Conservation (phyloP, 2,888 invertebrate species). For the Hydriomena furcata region DNA sequence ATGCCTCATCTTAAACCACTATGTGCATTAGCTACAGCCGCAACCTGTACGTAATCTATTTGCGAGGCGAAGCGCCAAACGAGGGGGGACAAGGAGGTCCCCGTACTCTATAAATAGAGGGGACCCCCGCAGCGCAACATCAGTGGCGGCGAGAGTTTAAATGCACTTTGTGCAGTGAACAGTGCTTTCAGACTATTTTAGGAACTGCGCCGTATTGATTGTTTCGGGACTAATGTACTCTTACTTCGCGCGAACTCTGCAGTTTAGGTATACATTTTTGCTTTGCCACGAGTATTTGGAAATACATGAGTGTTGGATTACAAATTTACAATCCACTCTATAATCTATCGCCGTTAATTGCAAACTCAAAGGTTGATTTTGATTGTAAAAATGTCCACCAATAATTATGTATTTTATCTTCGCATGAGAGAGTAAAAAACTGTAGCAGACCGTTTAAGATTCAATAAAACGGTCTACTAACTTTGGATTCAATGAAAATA, state of each 20-base stretch:
- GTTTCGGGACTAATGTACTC: conserved; percentile 5
- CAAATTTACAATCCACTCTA: too few relatives aligned
- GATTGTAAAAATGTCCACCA: too few relatives aligned
- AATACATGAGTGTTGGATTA: too few relatives aligned
- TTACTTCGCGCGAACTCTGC: conserved; percentile 3
- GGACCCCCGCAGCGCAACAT: conserved; percentile 40
- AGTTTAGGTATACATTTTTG: conserved; percentile 1
- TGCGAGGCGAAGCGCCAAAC: conserved; percentile 38
- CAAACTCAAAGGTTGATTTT: too few relatives aligned
- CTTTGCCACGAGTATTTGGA: too few relatives aligned
- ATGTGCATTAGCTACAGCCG: neutral
- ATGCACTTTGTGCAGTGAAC: conserved; percentile 37
- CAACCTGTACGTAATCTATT: conserved; percentile 3
- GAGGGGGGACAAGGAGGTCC: conserved; percentile 37
- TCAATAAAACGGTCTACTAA: too few relatives aligned
- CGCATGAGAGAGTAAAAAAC: too few relatives aligned
- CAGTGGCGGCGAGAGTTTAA: conserved; percentile 20
- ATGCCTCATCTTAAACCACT: neutral
- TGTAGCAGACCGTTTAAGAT: too few relatives aligned
- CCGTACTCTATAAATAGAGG: conserved; percentile 45
- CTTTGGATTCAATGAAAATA: too few relatives aligned
- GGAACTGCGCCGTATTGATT: conserved; percentile 26
- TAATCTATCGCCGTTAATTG: too few relatives aligned
- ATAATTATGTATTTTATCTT: too few relatives aligned
- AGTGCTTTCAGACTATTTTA: conserved; percentile 21